Evolutionary conservation across 92 coral and sea anemone species (phyloP).

Genomic region (Micromussa lordhowensis): DNA sequence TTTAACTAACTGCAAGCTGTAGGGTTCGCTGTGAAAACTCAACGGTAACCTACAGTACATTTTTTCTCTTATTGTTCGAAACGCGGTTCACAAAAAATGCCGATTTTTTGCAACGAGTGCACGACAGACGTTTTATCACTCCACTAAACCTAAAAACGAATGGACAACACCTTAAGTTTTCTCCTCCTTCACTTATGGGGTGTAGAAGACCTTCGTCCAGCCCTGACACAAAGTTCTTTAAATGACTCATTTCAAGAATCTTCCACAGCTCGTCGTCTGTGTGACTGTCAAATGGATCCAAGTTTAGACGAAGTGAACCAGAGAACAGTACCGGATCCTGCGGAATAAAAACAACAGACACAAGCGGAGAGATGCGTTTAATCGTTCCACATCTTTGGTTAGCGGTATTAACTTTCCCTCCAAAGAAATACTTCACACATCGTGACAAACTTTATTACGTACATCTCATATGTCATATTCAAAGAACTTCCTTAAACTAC

Average conservation of each 20-base stretch:
- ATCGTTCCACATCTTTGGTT: not conserved
- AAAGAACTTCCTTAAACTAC: not conserved
- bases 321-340: slow-evolving; percentile 88
- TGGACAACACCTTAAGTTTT: slow-evolving; percentile 69
- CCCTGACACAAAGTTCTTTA: slow-evolving; percentile 75
- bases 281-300: slow-evolving; percentile 80
- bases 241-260: slow-evolving; percentile 74
- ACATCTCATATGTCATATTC: not conserved
- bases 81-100: no score
- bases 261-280: slow-evolving; percentile 81
- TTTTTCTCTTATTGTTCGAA: no score
- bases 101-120: no score
- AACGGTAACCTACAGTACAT: no score
- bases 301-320: slow-evolving; percentile 78
- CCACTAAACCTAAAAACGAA: slow-evolving; percentile 55
- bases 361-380: not conserved
- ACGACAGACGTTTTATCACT: no score
- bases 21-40: no score
- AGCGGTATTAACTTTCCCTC: no score
- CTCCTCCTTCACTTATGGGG: slow-evolving; percentile 81
- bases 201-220: slow-evolving; percentile 79
- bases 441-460: not conserved
- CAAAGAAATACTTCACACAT: no score
- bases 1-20: no score
- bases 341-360: no score